Conservation (phyloP, 2,797 vertebrate genomes). For the Xerus rutilus region DNA sequence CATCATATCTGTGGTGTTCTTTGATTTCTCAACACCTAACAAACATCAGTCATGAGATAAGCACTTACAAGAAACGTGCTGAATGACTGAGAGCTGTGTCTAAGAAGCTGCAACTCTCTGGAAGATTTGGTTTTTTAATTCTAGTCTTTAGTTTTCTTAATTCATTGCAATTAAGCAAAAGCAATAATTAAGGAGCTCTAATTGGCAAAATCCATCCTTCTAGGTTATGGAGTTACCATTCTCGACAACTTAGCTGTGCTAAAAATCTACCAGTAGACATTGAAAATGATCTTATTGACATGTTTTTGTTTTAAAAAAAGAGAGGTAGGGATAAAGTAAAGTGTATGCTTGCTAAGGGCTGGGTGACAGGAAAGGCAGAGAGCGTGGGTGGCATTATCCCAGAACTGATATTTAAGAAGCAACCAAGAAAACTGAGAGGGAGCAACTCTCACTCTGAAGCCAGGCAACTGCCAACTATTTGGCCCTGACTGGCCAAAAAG, state of each 20-base stretch:
- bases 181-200: neutral
- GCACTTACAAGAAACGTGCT: neutral
- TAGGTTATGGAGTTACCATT: neutral
- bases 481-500: neutral
- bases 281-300: neutral
- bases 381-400: neutral
- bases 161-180: conserved; percentile 8
- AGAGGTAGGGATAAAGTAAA: neutral
- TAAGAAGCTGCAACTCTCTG: neutral
- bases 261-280: neutral
- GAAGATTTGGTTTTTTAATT: neutral
- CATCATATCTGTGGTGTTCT: neutral
- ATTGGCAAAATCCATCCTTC: neutral
- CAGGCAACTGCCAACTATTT: neutral
- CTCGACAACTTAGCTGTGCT: neutral
- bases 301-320: neutral
- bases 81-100: neutral
- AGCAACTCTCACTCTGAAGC: neutral
- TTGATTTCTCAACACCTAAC: neutral
- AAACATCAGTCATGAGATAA: neutral
- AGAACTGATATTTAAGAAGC: neutral
- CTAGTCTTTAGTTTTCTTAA: neutral
- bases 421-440: neutral
- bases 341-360: neutral
- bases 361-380: neutral